A percentile compares a stretch with the other conserved stretches of the same genome.
phyloP scores from a whole-genome alignment of 2,113 vertebrate genomes.

The Xiphorhynchus elegans region DNA sequence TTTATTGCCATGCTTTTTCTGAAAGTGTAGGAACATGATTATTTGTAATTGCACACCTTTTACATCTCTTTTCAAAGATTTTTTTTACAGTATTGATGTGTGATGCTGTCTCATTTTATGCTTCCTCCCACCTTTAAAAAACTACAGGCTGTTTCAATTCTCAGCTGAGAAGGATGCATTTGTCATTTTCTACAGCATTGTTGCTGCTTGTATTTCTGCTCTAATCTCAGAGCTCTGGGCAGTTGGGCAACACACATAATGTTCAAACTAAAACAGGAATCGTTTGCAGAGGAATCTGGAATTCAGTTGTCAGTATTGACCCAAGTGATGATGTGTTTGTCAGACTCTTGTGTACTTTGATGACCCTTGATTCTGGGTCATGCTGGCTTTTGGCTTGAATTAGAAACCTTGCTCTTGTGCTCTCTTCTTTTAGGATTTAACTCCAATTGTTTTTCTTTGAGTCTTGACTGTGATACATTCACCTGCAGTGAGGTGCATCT shows the following conservation, averaged over 20 bases:
- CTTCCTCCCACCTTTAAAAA: not conserved
- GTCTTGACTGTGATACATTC: not conserved
- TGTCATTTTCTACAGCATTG: not conserved
- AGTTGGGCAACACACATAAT: not conserved
- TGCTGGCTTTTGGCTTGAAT: not conserved
- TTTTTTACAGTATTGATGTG: not conserved
- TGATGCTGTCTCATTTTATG: not conserved
- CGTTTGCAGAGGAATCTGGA: not conserved
- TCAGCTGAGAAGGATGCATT: not conserved
- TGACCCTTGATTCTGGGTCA: not conserved
- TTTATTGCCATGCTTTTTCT: slow-evolving; percentile 28
- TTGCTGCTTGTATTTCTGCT: not conserved
- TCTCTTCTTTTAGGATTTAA: not conserved
- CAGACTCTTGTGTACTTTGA: not conserved
- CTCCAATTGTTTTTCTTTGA: not conserved
- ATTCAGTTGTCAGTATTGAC: not conserved
- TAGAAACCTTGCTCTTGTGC: not conserved
- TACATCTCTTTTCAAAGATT: not conserved
- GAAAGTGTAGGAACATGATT: not conserved
- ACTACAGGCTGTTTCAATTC: not conserved
- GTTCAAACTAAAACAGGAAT: not conserved
- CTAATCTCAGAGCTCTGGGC: not conserved
- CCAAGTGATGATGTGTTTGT: not conserved
- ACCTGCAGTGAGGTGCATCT: not conserved
- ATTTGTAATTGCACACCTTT: not conserved